Conservation (phyloP, 30 jellyfish, hydroid and myxozoan genomes). For the Turritopsis dohrnii region DNA sequence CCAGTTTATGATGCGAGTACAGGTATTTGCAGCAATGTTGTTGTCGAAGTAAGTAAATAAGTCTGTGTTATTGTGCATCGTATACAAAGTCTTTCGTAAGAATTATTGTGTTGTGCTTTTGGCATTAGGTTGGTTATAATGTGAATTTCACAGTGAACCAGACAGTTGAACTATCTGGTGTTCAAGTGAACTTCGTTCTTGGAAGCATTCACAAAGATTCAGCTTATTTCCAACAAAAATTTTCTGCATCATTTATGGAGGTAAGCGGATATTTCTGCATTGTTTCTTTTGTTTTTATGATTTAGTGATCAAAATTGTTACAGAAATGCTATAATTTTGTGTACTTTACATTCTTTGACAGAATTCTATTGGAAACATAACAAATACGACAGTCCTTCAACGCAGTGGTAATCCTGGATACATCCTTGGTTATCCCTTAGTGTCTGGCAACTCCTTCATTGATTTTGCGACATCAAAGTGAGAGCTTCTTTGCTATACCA, state of each 20-base stretch:
- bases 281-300: too few relatives aligned
- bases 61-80: background rate
- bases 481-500: background rate
- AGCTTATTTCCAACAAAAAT: background rate
- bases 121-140: conserved; percentile 47
- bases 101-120: background rate
- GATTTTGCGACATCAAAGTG: conserved; percentile 1
- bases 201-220: conserved; percentile 33
- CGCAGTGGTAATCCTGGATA: conserved; percentile 99
- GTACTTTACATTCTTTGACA: background rate
- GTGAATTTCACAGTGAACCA: conserved; percentile 39
- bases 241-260: conserved; percentile 6
- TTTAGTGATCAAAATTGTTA: too few relatives aligned
- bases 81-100: too few relatives aligned
- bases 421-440: conserved; percentile 51
- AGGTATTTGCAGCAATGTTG: conserved; percentile 56
- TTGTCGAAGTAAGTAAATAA: conserved; percentile 44
- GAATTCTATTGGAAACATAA: background rate
- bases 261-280: conserved; percentile 19
- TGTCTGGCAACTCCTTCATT: conserved; percentile 70
- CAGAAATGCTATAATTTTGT: background rate
- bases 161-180: conserved; percentile 54
- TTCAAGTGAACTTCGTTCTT: conserved; percentile 37
- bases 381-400: conserved; percentile 22
- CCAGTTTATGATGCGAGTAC: conserved; percentile 56